Conservation (phyloP, 2,888 invertebrate species). For the Dyspetes luteomarginatus region DNA sequence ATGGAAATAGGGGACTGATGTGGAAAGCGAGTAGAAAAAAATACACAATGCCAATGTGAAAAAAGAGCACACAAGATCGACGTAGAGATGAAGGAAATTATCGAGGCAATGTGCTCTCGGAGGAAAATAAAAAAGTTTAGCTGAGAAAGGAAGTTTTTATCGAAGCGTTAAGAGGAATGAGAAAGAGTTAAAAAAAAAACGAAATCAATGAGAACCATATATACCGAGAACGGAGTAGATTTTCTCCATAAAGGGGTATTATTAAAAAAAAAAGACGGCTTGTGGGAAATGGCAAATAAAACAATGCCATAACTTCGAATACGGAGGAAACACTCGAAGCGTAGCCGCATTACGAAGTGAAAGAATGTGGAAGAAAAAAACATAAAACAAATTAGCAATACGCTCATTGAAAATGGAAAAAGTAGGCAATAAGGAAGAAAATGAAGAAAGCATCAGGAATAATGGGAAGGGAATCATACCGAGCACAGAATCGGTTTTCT, state of each 20-base stretch:
- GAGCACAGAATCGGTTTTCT: background rate
- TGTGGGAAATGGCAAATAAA: background rate
- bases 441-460: too few relatives aligned
- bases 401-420: background rate
- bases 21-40: background rate
- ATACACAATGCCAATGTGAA: constrained; percentile 2
- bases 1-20: constrained; percentile 1
- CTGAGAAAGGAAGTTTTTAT: background rate
- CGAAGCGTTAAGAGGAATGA: background rate
- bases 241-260: too few relatives aligned
- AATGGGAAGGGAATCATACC: too few relatives aligned
- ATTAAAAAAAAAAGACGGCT: too few relatives aligned
- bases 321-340: background rate
- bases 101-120: background rate
- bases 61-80: background rate
- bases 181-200: background rate
- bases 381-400: too few relatives aligned
- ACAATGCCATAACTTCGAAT: background rate
- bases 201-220: background rate
- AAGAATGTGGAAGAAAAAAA: background rate
- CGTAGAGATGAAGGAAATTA: background rate
- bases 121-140: background rate
- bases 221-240: background rate
- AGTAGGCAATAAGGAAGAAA: too few relatives aligned
- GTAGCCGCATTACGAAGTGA: background rate